phyloP scores from a whole-genome alignment of 2,113 vertebrate species.

The Entelurus aequoreus region DNA sequence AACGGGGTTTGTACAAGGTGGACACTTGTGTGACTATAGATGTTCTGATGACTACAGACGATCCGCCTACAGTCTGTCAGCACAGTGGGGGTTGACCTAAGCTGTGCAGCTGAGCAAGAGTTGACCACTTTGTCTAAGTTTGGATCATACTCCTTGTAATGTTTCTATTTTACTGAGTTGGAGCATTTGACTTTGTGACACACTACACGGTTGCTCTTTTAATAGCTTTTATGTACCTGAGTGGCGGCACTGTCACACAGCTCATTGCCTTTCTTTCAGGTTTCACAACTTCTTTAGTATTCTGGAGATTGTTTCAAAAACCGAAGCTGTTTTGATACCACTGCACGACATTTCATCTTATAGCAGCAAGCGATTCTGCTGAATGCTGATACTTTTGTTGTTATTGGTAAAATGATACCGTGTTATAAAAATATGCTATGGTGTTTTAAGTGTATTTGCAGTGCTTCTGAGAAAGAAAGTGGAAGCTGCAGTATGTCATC shows the following conservation, averaged over 20 bases:
- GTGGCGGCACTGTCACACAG: constrained; percentile 29
- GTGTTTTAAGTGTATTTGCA: constrained; percentile 1
- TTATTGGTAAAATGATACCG: constrained; percentile 31
- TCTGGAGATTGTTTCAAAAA: constrained; percentile 11
- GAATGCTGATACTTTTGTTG: constrained; percentile 26
- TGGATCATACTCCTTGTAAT: not conserved
- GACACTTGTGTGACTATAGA: no score
- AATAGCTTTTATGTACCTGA: constrained; percentile 53
- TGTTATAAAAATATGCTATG: constrained; percentile 10
- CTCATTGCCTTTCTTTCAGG: constrained; percentile 16
- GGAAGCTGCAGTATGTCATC: constrained; percentile 20
- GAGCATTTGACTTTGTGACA: constrained; percentile 21
- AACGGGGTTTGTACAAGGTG: no score
- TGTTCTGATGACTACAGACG: no score
- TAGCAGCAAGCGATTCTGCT: constrained; percentile 36
- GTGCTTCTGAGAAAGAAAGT: constrained; percentile 12
- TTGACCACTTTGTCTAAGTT: not conserved
- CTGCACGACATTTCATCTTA: constrained; percentile 57
- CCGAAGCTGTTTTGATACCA: constrained; percentile 26
- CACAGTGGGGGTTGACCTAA: not conserved
- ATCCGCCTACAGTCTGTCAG: no score
- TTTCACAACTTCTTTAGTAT: constrained; percentile 17
- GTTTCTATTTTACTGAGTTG: not conserved
- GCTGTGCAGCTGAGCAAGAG: not conserved
- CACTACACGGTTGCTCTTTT: constrained; percentile 39